Evolutionary conservation across 2,113 vertebrate genomes (phyloP), one percentile per base, ranked within the genome.

Genomic region (Sceloporus undulatus): DNA sequence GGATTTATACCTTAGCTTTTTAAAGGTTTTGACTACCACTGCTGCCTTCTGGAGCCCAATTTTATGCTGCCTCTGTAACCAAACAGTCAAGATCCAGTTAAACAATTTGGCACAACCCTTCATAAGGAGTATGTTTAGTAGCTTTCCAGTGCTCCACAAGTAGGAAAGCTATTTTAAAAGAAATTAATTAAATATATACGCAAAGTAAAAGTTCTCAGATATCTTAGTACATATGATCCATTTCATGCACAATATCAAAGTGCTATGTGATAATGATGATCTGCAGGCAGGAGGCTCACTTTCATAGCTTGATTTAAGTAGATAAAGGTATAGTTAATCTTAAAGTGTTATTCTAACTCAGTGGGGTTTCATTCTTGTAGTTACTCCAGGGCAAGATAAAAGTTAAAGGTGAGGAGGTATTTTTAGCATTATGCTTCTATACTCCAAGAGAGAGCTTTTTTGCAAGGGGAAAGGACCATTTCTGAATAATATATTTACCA

Each of bases 401-500:
- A 95, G 92, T 75, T 87, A 91, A 92, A 92, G 92, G 79, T 91
- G 88, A 83, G 6, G 42, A 48, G 75, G 79, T 94, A 76, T 66
- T 94, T 79, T 88, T 92, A 87, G 76, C 91, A 89, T 16, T 14
- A 29, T 92, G 87, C 59, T 68, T 13, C 40, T 18, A n/a, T 18
- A 19, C 82, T 62, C 16, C 34, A 29, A 27, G 42, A 79, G 16
- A 52, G 29, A 19, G 21, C 10, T 21, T 79, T 29, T 88, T 85
- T 91, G 86, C 70, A 86, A 89, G 66, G 18, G 79, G n/a, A 62
- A 62, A 91, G 89, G 88, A 48, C 68, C 38, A 89, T 65, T 90
- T 94, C 92, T 94, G 92, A 96, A 95, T 93, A 94, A 96, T 93
- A 95, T 75, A 86, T 92, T 92, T 14, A 80, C 38, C 3, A 0